phyloP scores from a whole-genome alignment of 1,140 invertebrate species.

The Arion vulgaris region DNA sequence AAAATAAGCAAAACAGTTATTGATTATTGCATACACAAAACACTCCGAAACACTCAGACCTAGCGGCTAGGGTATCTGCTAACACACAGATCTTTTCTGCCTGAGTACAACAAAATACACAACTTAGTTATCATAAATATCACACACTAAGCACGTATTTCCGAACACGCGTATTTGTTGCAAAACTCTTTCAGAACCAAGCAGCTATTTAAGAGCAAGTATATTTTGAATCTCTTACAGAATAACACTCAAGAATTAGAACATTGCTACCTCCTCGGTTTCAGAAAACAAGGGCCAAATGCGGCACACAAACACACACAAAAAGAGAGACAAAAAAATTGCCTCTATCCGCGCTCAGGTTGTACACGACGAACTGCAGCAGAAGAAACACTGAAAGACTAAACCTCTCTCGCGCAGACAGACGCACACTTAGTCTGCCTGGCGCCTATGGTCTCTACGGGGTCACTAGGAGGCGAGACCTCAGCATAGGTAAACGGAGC shows the following conservation, averaged over 20 bases:
- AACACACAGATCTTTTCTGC: too few species aligned
- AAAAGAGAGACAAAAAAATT: not conserved
- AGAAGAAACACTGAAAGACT: not conserved
- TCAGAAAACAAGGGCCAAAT: not conserved
- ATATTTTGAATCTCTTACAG: too few species aligned
- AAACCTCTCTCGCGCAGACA: not conserved
- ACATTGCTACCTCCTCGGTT: not conserved
- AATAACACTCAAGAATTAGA: not conserved
- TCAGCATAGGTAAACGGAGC: not conserved
- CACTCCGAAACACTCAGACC: too few species aligned
- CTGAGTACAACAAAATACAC: too few species aligned
- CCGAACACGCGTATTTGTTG: too few species aligned
- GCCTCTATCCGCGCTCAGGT: not conserved
- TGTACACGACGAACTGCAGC: not conserved
- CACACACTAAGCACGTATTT: too few species aligned
- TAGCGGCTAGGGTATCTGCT: too few species aligned
- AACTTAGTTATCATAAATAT: too few species aligned
- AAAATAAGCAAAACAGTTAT: too few species aligned
- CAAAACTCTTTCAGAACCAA: too few species aligned
- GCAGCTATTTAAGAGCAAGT: too few species aligned
- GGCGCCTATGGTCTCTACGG: not conserved
- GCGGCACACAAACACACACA: not conserved
- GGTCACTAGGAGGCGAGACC: not conserved
- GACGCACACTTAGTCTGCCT: not conserved
- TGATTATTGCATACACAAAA: too few species aligned